Conservation (phyloP, 2,113 vertebrate species). For the Neogobius melanostomus region DNA sequence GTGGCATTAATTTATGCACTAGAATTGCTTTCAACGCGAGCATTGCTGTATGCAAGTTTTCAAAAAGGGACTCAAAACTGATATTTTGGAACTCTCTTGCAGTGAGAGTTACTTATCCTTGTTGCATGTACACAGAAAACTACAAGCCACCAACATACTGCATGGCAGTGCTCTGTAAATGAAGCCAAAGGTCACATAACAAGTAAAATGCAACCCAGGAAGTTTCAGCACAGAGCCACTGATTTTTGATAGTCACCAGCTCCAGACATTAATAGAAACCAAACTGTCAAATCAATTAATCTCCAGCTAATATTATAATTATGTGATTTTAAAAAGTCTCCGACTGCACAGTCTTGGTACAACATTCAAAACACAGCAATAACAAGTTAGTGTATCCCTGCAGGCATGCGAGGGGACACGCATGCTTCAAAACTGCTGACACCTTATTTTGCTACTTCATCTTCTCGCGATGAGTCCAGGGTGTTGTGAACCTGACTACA, state of each 20-base stretch:
- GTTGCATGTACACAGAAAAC: not conserved
- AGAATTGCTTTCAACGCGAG: not conserved
- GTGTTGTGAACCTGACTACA: constrained; percentile 54
- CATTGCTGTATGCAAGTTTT: not conserved
- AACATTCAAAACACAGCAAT: constrained; percentile 5
- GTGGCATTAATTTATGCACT: not conserved
- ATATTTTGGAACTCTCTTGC: no score
- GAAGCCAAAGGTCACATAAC: constrained; percentile 27
- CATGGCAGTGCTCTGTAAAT: constrained; percentile 9
- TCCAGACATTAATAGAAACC: not conserved
- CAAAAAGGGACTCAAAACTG: no score
- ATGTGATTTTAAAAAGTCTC: not conserved
- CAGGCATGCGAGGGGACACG: constrained; percentile 23
- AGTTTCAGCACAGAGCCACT: not conserved
- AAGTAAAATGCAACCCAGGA: constrained; percentile 2
- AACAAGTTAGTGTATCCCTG: constrained; percentile 31
- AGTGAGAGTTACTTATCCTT: not conserved
- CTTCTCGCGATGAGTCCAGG: constrained; percentile 37
- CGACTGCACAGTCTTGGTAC: not conserved
- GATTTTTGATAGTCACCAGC: constrained; percentile 11
- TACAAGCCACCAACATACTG: not conserved
- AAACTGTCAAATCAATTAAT: constrained; percentile 3
- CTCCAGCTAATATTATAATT: not conserved
- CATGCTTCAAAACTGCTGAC: constrained; percentile 61
- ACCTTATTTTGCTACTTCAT: constrained; percentile 15